A percentile compares a stretch with the other conserved stretches of the same genome.
These are phyloP conservation scores for Drosophila ustulata DNA, from an alignment of 2,888 invertebrate genomes.

Conservation along the genomic window DNA sequence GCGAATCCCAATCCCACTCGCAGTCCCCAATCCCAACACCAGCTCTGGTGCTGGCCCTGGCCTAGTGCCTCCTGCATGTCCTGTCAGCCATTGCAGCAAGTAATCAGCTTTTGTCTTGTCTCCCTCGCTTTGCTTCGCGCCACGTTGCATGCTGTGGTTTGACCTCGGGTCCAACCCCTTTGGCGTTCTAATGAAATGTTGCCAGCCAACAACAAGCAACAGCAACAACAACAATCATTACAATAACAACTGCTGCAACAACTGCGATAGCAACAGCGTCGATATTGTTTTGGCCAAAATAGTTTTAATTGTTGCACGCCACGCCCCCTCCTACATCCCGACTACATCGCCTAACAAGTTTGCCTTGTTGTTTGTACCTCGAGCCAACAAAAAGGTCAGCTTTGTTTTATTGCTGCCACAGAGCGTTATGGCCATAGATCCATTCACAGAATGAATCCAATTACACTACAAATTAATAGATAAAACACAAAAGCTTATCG, in stretches of 20 bases:
- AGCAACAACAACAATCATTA: slow-evolving; percentile 19
- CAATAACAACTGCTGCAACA: slow-evolving; percentile 16
- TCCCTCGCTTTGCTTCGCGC: slow-evolving; percentile 6
- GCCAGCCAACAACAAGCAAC: slow-evolving; percentile 55
- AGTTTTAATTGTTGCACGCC: slow-evolving; percentile 71
- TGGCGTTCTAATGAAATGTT: slow-evolving; percentile 77
- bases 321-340: slow-evolving; percentile 1
- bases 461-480: slow-evolving; percentile 8
- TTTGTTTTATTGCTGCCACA: slow-evolving; percentile 6
- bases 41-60: slow-evolving; percentile 10
- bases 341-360: slow-evolving; percentile 38
- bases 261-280: slow-evolving; percentile 55
- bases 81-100: slow-evolving; percentile 71
- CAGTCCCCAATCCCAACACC: slow-evolving; percentile 8
- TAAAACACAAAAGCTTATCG: background rate
- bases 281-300: slow-evolving; percentile 78
- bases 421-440: slow-evolving; percentile 10
- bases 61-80: slow-evolving; percentile 41
- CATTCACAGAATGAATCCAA: slow-evolving; percentile 12
- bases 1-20: slow-evolving; percentile 43
- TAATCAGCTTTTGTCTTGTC: slow-evolving; percentile 76
- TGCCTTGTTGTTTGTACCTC: slow-evolving; percentile 13
- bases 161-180: slow-evolving; percentile 58
- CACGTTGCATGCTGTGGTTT: slow-evolving; percentile 63
- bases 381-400: slow-evolving; percentile 3